Evolutionary conservation across 2,797 vertebrate genomes (phyloP).

Genomic region (Myoxocephalus aenaeus): DNA sequence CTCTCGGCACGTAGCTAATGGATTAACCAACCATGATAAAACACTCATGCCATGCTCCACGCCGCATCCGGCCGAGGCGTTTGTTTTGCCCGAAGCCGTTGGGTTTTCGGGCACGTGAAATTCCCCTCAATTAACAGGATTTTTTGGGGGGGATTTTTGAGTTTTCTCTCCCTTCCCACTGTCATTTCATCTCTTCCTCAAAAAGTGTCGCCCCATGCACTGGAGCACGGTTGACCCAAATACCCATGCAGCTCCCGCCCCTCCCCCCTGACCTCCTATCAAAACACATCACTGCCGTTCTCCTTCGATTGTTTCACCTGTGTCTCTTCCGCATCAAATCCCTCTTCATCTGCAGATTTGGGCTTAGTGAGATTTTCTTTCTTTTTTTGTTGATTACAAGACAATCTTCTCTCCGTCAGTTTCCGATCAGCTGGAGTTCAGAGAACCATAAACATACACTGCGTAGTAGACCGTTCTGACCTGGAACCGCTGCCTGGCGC

Average conservation of each 20-base stretch:
- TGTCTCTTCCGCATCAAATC: constrained; percentile 18
- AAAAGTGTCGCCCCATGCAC: constrained; percentile 58
- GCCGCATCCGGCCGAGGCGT: constrained; percentile 43
- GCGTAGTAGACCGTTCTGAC: neutral
- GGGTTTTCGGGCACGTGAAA: neutral
- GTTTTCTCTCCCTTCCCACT: constrained; percentile 7
- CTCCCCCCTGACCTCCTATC: constrained; percentile 70
- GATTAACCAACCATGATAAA: constrained; percentile 79
- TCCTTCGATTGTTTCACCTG: constrained; percentile 60
- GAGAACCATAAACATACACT: neutral
- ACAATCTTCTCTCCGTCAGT: neutral
- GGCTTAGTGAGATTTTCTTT: neutral
- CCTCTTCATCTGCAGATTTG: constrained; percentile 19
- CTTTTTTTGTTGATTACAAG: neutral
- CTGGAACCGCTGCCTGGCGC: neutral
- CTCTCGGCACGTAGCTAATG: constrained; percentile 74
- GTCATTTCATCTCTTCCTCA: constrained; percentile 32
- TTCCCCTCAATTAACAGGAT: constrained; percentile 22
- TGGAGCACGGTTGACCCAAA: constrained; percentile 77
- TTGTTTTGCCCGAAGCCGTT: constrained; percentile 26
- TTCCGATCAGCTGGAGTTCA: neutral
- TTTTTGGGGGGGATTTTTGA: neutral
- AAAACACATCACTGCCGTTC: constrained; percentile 55
- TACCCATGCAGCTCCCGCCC: constrained; percentile 65
- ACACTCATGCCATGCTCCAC: constrained; percentile 46